phyloP scores from a whole-genome alignment of 2,113 vertebrate genomes.

The Chaenocephalus aceratus region DNA sequence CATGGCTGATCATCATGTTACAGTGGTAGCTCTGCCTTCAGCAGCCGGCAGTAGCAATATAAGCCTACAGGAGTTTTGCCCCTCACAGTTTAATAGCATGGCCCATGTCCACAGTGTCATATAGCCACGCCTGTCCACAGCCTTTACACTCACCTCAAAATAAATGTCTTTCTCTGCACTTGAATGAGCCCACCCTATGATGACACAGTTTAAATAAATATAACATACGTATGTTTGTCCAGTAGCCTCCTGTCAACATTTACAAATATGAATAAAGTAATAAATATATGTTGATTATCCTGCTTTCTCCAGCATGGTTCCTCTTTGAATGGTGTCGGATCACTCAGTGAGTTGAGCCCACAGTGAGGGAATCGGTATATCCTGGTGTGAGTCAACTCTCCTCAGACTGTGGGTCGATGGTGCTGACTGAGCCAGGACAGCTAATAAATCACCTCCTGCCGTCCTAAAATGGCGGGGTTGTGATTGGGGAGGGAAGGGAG shows the following conservation, averaged over 20 bases:
- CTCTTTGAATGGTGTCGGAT: constrained; percentile 51
- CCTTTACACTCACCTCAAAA: background rate
- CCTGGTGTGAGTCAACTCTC: constrained; percentile 80
- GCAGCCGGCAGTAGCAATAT: background rate
- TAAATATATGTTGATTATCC: constrained; percentile 34
- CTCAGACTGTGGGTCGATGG: constrained; percentile 79
- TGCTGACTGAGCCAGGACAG: constrained; percentile 83
- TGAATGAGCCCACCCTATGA: background rate
- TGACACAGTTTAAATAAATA: background rate
- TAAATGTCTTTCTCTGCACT: background rate
- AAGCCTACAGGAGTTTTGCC: background rate
- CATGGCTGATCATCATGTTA: background rate
- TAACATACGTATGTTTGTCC: background rate
- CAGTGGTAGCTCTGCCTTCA: background rate
- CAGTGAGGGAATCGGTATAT: constrained; percentile 74
- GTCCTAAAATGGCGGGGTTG: constrained; percentile 76
- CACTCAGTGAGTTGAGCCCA: constrained; percentile 60
- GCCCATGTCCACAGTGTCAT: background rate
- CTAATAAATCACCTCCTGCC: constrained; percentile 84
- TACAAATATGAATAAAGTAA: constrained; percentile 18
- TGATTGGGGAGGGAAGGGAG: constrained; percentile 79
- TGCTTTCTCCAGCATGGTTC: constrained; percentile 34
- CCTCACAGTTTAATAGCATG: background rate
- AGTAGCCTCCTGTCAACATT: constrained; percentile 7
- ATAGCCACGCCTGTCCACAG: background rate